phyloP scores from a whole-genome alignment of 2,888 invertebrate genomes.

The Branchellion lobata region DNA sequence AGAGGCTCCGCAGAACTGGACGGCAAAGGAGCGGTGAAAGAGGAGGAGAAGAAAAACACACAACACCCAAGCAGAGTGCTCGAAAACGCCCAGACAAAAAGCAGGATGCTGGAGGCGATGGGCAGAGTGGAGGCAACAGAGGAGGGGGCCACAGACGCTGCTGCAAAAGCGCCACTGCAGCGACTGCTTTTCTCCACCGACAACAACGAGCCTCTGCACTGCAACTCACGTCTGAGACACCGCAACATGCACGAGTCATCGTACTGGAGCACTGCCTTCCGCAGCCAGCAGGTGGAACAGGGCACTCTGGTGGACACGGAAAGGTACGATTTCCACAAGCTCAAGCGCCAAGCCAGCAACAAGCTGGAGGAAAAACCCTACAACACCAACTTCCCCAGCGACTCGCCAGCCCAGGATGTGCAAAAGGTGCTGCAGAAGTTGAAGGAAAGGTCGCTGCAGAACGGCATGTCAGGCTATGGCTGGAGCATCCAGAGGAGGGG shows the following conservation, averaged over 20 bases:
- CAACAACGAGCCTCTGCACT: not conserved
- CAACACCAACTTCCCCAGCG: not conserved
- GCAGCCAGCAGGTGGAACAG: not conserved
- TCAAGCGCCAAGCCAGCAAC: not conserved
- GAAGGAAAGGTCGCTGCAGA: no score
- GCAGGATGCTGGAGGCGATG: not conserved
- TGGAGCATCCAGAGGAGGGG: no score
- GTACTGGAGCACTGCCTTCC: not conserved
- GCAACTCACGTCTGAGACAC: not conserved
- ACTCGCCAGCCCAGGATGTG: not conserved
- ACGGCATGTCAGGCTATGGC: no score
- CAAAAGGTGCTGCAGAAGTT: no score
- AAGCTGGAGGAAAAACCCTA: not conserved
- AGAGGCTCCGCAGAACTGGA: not conserved
- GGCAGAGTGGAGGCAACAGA: not conserved
- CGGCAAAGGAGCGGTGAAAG: not conserved
- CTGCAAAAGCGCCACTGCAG: no score
- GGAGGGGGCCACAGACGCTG: not conserved
- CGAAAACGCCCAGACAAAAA: not conserved
- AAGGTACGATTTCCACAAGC: not conserved
- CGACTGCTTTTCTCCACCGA: no score
- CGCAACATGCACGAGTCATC: not conserved
- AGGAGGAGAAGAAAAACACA: not conserved
- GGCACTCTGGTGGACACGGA: not conserved
- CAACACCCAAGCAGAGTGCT: not conserved